A percentile compares a stretch with the other conserved stretches of the same genome.
These are phyloP conservation scores for Oreotragus oreotragus DNA, from an alignment of 2,113 vertebrate species.

Conservation along the genomic window DNA sequence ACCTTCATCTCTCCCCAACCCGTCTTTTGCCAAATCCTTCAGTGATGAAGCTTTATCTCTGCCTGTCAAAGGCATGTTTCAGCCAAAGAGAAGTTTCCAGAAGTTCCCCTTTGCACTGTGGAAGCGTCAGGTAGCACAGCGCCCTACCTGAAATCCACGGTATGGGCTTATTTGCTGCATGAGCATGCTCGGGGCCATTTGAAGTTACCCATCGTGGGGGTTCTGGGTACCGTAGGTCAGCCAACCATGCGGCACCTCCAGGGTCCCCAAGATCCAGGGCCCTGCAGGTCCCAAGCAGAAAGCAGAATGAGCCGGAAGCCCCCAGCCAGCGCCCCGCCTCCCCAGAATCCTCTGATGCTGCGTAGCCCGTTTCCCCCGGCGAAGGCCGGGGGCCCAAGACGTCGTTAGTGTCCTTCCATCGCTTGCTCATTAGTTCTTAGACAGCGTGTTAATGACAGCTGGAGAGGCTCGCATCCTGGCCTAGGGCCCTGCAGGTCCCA, in stretches of 20 bases:
- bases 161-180: background rate
- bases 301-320: background rate
- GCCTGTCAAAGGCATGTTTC: background rate
- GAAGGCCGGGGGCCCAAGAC: slow-evolving; percentile 73
- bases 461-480: slow-evolving; percentile 83
- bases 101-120: background rate
- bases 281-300: background rate
- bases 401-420: slow-evolving; percentile 83
- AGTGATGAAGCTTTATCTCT: background rate
- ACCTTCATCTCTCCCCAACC: background rate
- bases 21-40: background rate
- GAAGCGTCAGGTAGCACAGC: background rate
- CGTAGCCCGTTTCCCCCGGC: slow-evolving; percentile 18
- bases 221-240: background rate
- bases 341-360: background rate
- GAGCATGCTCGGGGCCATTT: background rate
- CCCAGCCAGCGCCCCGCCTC: background rate
- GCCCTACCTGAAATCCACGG: rapidly evolving
- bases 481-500: no score
- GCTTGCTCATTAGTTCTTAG: slow-evolving; percentile 88
- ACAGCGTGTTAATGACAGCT: slow-evolving; percentile 87
- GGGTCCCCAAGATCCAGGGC: background rate
- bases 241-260: rapidly evolving
- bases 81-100: background rate
- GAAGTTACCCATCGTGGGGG: background rate